Evolutionary conservation across 2,888 invertebrate species (phyloP).

Genomic region (Cephus sareptanus): DNA sequence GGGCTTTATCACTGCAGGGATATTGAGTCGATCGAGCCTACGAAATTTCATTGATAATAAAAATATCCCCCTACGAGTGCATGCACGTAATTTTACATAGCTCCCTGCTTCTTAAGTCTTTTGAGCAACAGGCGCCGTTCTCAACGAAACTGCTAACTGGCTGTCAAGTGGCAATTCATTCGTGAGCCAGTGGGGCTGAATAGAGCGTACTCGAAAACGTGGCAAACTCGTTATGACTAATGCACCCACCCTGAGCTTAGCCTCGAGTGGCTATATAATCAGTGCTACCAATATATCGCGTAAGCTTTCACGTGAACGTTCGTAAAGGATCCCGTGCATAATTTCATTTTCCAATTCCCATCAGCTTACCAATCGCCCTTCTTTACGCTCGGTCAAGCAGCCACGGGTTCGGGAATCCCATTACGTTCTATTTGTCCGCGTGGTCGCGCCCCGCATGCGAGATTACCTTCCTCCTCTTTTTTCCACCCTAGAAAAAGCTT

Average conservation of each 20-base stretch:
- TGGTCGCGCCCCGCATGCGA: not conserved
- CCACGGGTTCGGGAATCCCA: not conserved
- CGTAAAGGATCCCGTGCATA: not conserved
- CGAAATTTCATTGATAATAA: not conserved
- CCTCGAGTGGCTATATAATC: not conserved
- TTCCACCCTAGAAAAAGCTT: not conserved
- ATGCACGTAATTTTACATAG: not conserved
- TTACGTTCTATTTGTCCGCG: not conserved
- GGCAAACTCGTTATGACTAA: not conserved
- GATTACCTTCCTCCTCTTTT: not conserved
- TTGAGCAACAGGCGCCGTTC: constrained; percentile 37
- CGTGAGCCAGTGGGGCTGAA: constrained; percentile 46
- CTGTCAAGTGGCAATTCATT: constrained; percentile 47
- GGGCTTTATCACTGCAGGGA: not conserved
- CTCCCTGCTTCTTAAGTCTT: not conserved
- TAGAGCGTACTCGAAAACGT: constrained; percentile 30
- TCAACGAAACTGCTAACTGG: constrained; percentile 27
- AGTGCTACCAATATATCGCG: not conserved
- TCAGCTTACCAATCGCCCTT: constrained; percentile 1
- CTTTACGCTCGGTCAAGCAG: constrained; percentile 1
- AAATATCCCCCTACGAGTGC: not conserved
- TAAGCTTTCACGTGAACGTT: not conserved
- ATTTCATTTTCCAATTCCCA: constrained; percentile 8
- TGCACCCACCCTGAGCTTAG: not conserved
- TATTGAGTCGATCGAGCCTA: not conserved